Evolutionary conservation across 2,888 invertebrate species (phyloP).

Genomic region (Sussaba pulchella): DNA sequence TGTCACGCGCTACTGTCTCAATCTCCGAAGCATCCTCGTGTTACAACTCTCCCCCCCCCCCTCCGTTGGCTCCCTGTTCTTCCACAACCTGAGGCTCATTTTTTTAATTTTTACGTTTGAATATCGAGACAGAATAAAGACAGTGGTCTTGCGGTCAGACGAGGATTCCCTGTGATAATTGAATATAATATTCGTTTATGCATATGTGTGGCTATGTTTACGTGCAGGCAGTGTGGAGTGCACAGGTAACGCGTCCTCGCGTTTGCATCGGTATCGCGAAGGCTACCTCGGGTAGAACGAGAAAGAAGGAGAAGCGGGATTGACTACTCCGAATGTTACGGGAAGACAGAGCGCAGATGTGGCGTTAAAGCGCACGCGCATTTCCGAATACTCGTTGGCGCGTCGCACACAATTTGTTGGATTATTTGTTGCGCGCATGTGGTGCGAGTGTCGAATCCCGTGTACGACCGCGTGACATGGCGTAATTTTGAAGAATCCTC

Average conservation of each 20-base stretch:
- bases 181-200: constrained; percentile 10
- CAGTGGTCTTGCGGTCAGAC: background rate
- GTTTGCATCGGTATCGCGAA: constrained; percentile 42
- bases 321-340: no score
- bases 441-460: background rate
- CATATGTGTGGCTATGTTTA: background rate
- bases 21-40: constrained; percentile 29
- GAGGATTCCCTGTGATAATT: background rate
- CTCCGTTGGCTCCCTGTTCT: constrained; percentile 2
- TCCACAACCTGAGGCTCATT: background rate
- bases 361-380: constrained; percentile 33
- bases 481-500: constrained; percentile 25
- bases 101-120: background rate
- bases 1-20: constrained; percentile 44
- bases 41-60: background rate
- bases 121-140: background rate
- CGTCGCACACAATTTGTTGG: constrained; percentile 26
- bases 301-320: background rate
- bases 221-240: constrained; percentile 3
- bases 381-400: constrained; percentile 25
- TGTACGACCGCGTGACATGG: constrained; percentile 6
- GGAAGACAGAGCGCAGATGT: no score
- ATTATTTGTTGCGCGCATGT: constrained; percentile 2
- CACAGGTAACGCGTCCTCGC: constrained; percentile 26
- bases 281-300: constrained; percentile 6